Evolutionary conservation across 2,113 vertebrate species (phyloP).

Genomic region (Scatophagus argus): DNA sequence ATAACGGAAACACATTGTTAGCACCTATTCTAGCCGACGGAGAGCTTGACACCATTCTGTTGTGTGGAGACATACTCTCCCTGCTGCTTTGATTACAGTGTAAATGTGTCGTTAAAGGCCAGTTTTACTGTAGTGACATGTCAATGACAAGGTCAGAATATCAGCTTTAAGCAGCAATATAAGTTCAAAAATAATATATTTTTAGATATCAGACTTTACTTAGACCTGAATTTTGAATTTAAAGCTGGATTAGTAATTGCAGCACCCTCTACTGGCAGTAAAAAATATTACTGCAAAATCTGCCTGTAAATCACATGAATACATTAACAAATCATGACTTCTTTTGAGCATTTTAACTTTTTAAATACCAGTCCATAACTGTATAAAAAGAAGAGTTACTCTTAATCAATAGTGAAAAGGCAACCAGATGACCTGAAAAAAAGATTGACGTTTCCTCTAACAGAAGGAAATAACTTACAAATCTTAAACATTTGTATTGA

Average conservation of each 20-base stretch:
- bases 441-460: no score
- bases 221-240: neutral
- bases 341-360: neutral
- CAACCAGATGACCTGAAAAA: no score
- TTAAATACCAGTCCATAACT: neutral
- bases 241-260: neutral
- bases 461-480: neutral
- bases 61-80: neutral
- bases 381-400: no score
- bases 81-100: neutral
- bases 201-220: no score
- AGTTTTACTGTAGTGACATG: neutral
- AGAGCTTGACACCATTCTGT: no score
- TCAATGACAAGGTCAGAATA: neutral
- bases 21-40: neutral
- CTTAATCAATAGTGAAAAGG: no score
- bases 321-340: neutral
- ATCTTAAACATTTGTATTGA: neutral
- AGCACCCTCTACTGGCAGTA: conserved; percentile 36
- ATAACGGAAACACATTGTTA: neutral
- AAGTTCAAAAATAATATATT: neutral
- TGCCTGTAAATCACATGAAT: neutral
- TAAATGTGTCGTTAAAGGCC: neutral
- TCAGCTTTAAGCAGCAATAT: neutral
- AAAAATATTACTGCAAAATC: neutral